Base-by-base conservation (phyloP, 2,888 invertebrate genomes). In the Drosophila mimetica region DNA sequence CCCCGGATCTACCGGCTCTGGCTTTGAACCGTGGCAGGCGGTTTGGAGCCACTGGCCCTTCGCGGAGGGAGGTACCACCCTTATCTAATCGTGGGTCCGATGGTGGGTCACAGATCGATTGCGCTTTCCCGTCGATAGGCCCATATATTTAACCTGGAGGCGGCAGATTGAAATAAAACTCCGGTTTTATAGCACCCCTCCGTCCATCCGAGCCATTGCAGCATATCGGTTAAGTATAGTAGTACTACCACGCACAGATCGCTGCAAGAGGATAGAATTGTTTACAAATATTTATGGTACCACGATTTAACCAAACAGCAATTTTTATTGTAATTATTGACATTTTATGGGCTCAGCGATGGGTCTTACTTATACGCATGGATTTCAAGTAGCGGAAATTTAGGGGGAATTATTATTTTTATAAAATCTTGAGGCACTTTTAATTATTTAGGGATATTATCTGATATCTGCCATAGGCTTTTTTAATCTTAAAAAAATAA, bases 151-250 rank as follows among this genome's bases (percentile, higher is more conserved):
- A 70, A 64, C 74, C 70, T 76, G 71, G 75, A 74, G 84, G 89
- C 89, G 89, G 89, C 87, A 84, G 84, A 84, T 84, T 84, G 87
- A 84, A 84, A 86, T 86, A 87, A 71, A 88, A 88, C 81, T 87
- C 65, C 55, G 66, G 64, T 86, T 84, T 88, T 84, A 84, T 88
- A 74, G 73, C 81, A 73, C 55, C 66, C 77, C n/a, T n/a, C 81
- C 42, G 42, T 60, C 66, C 28, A 28, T 18, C 16, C 18, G 34
- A 16, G 9, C 50, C 48, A 41, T 41, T 47, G 14, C 41, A 55
- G 44, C 32, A 57, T 70, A 53, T 48, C 48, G 64, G 48, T 50
- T 47, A 50, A 72, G 25, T 46, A 48, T 44, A 72, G 25, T 46
- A 48, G 37, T 37, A 16, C 48, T 53, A 14, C 48, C 30, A 32